Percentiles rank a stretch among this genome's conserved stretches.
Conservation (phyloP, 2,113 vertebrate genomes). For the Bagarius yarrelli region DNA sequence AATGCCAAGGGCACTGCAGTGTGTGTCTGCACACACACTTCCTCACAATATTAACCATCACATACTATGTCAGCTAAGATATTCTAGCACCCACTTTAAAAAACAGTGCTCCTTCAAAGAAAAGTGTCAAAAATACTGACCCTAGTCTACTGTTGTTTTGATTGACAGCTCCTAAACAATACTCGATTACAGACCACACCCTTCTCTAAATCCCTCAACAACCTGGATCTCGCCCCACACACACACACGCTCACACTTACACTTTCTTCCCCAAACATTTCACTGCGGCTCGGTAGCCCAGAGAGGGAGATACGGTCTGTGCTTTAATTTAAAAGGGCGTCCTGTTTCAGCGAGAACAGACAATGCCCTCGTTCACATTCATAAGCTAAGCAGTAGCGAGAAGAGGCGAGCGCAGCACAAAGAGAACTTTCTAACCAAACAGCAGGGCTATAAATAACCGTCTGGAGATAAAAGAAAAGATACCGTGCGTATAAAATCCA, state of each 20-base stretch:
- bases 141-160: neutral
- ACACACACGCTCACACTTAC: neutral
- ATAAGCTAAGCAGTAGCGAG: neutral
- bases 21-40: neutral
- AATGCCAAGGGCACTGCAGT: constrained; percentile 29
- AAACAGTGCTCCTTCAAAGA: neutral
- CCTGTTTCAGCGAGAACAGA: constrained; percentile 7
- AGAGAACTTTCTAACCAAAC: constrained; percentile 31
- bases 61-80: neutral
- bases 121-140: neutral
- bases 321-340: neutral
- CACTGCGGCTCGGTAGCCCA: neutral
- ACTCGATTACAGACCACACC: neutral
- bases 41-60: neutral
- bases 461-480: constrained; percentile 16
- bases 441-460: constrained; percentile 16
- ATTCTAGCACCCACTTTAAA: neutral
- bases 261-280: constrained; percentile 27
- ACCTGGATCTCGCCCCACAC: neutral
- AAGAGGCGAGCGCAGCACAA: constrained; percentile 30
- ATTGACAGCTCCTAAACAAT: constrained; percentile 11
- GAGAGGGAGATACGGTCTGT: neutral
- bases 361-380: constrained; percentile 22
- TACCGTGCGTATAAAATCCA: constrained; percentile 9
- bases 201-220: constrained; percentile 23